Conservation (phyloP, 2,888 invertebrate genomes). For the Xestobium rufovillosum region DNA sequence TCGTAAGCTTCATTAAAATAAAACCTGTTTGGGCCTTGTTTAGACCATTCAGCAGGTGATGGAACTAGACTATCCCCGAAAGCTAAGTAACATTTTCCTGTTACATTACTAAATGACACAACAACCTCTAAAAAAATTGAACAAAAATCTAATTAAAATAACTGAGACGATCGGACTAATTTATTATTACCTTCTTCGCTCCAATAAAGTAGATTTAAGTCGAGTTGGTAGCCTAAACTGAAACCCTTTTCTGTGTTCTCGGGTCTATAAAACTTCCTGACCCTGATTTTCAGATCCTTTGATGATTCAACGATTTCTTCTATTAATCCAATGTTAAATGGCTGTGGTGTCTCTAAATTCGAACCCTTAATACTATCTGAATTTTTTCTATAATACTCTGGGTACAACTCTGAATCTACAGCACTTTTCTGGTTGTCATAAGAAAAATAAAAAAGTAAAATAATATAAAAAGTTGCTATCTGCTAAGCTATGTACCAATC, state of each 20-base stretch:
- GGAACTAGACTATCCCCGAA: constrained; percentile 53
- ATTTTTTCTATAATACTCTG: constrained; percentile 73
- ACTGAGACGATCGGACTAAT: neutral
- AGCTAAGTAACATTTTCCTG: constrained; percentile 61
- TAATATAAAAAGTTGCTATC: too few relatives aligned
- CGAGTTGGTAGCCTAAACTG: constrained; percentile 51
- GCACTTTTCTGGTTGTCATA: constrained; percentile 35
- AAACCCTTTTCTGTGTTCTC: constrained; percentile 62
- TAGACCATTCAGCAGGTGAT: constrained; percentile 52
- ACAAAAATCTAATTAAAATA: constrained; percentile 4
- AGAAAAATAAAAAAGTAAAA: too few relatives aligned
- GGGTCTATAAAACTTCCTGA: constrained; percentile 66
- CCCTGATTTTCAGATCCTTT: constrained; percentile 54
- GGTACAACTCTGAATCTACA: constrained; percentile 66
- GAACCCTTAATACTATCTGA: constrained; percentile 62
- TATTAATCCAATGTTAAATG: constrained; percentile 68
- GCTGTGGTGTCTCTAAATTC: constrained; percentile 64
- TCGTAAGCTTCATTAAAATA: constrained; percentile 68
- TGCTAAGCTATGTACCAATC: too few relatives aligned
- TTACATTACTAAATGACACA: constrained; percentile 53
- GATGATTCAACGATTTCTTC: constrained; percentile 50
- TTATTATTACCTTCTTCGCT: constrained; percentile 56
- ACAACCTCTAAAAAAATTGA: constrained; percentile 41
- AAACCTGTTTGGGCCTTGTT: constrained; percentile 59
- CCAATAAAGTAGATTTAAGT: constrained; percentile 71